A percentile compares a stretch with the other conserved stretches of the same genome.
Evolutionary conservation across 2,888 invertebrate species (phyloP).

Genomic region (Perdita meconis): DNA sequence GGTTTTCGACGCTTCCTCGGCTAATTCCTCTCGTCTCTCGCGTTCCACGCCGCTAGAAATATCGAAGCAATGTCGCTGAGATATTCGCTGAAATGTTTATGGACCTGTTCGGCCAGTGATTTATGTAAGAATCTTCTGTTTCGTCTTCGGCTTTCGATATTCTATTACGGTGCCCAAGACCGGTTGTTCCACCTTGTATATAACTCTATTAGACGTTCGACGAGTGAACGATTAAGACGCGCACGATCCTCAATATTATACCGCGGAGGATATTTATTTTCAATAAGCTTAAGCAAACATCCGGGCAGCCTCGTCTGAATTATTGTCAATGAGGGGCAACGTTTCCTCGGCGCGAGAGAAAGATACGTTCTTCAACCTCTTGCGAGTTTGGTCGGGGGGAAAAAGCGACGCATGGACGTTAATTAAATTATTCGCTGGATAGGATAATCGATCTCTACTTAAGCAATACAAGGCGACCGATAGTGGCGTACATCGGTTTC

Average conservation of each 20-base stretch:
- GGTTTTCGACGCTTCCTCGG: background rate
- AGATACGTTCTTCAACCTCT: constrained; percentile 1
- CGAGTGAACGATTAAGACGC: constrained; percentile 21
- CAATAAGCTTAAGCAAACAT: constrained; percentile 31
- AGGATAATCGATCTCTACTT: constrained; percentile 38
- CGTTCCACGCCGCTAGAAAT: background rate
- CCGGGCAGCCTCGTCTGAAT: constrained; percentile 5
- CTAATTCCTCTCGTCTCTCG: background rate
- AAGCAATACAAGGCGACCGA: constrained; percentile 21
- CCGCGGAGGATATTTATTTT: constrained; percentile 20
- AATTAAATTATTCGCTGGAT: constrained; percentile 28
- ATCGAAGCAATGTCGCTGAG: background rate
- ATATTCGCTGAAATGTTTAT: background rate
- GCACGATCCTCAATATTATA: constrained; percentile 22
- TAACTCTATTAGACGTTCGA: constrained; percentile 54
- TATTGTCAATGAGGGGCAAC: constrained; percentile 9
- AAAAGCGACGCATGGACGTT: constrained; percentile 3
- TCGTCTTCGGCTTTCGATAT: constrained; percentile 36
- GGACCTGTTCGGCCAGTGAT: background rate
- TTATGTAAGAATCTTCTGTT: constrained; percentile 22
- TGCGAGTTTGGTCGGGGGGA: background rate
- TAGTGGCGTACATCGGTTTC: constrained; percentile 22
- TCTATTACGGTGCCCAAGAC: constrained; percentile 35
- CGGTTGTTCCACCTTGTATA: constrained; percentile 53
- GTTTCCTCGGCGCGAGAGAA: background rate